Percentiles rank a stretch among this genome's conserved stretches.
These are phyloP conservation scores for Drosophila ananassae DNA, from an alignment of 1,140 invertebrate species.

Conservation along the genomic window DNA sequence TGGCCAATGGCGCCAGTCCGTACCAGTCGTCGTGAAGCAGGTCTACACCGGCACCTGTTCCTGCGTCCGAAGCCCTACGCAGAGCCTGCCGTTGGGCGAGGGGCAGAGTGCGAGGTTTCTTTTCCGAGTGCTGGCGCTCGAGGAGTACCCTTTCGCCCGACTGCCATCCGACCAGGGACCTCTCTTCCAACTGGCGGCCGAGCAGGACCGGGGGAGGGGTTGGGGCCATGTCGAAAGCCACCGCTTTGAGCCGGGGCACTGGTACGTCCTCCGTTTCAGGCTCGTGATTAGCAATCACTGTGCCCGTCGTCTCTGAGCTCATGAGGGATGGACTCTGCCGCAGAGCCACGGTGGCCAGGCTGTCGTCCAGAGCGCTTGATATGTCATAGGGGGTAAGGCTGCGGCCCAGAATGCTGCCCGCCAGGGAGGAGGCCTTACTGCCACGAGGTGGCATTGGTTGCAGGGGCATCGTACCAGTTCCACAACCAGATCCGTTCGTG, in stretches of 20 bases:
- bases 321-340: slow-evolving; percentile 71
- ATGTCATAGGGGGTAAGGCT: slow-evolving; percentile 79
- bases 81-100: slow-evolving; percentile 60
- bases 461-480: slow-evolving; percentile 55
- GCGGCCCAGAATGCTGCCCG: slow-evolving; percentile 81
- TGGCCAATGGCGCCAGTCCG: slow-evolving; percentile 91
- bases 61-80: slow-evolving; percentile 74
- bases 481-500: slow-evolving; percentile 85
- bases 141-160: slow-evolving; percentile 9
- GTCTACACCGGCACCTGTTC: slow-evolving; percentile 84
- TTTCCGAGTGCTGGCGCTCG: slow-evolving; percentile 60
- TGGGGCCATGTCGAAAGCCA: slow-evolving; percentile 73
- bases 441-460: slow-evolving; percentile 13
- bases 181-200: background rate
- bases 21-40: slow-evolving; percentile 87
- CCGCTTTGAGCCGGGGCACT: slow-evolving; percentile 58
- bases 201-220: slow-evolving; percentile 29
- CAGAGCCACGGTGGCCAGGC: slow-evolving; percentile 67
- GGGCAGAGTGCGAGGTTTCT: slow-evolving; percentile 60
- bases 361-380: slow-evolving; percentile 74
- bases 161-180: background rate
- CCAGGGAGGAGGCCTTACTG: slow-evolving; percentile 84
- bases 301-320: slow-evolving; percentile 65
- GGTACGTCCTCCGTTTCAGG: slow-evolving; percentile 14
- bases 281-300: slow-evolving; percentile 48